Percentiles rank a stretch among this genome's conserved stretches.
Evolutionary conservation across 2,113 vertebrate genomes (phyloP).

Genomic region (Mormyrus iriodes): DNA sequence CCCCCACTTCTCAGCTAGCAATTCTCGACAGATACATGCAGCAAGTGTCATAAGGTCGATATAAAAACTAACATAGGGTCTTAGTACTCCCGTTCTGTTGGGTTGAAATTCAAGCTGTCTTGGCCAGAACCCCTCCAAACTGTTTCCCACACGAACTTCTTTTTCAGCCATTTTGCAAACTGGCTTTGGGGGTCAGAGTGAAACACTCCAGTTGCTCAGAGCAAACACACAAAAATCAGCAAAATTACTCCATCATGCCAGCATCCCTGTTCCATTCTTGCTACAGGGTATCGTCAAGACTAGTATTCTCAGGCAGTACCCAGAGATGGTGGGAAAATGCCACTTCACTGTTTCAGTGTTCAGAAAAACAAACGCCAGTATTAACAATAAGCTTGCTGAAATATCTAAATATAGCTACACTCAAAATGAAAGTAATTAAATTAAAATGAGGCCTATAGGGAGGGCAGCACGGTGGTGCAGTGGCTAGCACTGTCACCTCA

Average conservation of each 20-base stretch:
- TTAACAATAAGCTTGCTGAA: background rate
- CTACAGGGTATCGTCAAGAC: background rate
- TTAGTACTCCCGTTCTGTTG: background rate
- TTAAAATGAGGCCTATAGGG: too few species aligned
- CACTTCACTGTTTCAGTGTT: background rate
- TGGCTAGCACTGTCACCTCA: too few species aligned
- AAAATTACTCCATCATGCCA: background rate
- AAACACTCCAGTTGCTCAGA: background rate
- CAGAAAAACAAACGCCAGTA: background rate
- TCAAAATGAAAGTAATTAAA: background rate
- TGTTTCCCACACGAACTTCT: background rate
- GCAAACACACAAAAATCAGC: background rate
- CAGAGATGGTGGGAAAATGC: background rate
- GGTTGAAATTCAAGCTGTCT: background rate
- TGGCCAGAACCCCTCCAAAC: background rate
- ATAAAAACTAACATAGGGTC: background rate
- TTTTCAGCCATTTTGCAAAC: background rate
- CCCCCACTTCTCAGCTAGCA: background rate
- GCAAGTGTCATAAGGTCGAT: background rate
- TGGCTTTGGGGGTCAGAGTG: background rate
- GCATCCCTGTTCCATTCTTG: background rate
- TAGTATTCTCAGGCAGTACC: background rate
- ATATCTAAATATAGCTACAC: background rate
- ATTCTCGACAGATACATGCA: background rate
- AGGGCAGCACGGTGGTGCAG: too few species aligned